Evolutionary conservation across 2,888 invertebrate species (phyloP).

Genomic region (Mystacides longicornis): DNA sequence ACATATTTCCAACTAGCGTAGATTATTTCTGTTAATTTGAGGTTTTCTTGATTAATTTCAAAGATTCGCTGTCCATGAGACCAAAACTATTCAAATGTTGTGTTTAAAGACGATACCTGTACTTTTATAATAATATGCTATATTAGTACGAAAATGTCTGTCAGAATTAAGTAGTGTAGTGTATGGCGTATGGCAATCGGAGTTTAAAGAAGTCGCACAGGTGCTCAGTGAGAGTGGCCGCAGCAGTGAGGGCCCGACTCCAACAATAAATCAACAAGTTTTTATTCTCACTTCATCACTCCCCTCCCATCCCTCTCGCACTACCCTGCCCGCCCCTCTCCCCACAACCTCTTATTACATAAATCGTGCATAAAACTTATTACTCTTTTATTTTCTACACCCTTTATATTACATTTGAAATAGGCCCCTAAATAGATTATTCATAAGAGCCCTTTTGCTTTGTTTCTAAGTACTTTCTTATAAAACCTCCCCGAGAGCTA

Average conservation of each 20-base stretch:
- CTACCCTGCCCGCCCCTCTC: slow-evolving; percentile 20
- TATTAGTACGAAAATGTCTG: too few relatives aligned
- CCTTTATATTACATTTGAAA: slow-evolving; percentile 14
- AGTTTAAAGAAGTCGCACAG: too few relatives aligned
- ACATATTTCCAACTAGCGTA: too few relatives aligned
- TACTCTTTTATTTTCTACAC: not conserved
- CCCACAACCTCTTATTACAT: slow-evolving; percentile 23
- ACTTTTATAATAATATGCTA: too few relatives aligned
- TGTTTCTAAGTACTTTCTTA: slow-evolving; percentile 18
- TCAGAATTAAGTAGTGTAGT: too few relatives aligned
- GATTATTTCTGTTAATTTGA: too few relatives aligned
- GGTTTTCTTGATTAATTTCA: too few relatives aligned
- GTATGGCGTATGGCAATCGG: too few relatives aligned
- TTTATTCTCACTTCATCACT: slow-evolving; percentile 4
- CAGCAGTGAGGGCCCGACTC: too few relatives aligned
- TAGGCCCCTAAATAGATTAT: slow-evolving; percentile 13
- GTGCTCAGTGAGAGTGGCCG: not conserved
- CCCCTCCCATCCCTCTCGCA: slow-evolving; percentile 25
- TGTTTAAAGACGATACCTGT: too few relatives aligned
- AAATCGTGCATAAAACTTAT: slow-evolving; percentile 26
- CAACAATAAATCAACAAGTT: slow-evolving; percentile 4
- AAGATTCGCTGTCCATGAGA: too few relatives aligned
- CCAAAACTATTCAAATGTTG: too few relatives aligned
- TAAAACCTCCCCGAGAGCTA: not conserved
- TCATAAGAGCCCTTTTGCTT: slow-evolving; percentile 20